phyloP scores from a whole-genome alignment of 2,113 vertebrate species.

The Corythaeola cristata region DNA sequence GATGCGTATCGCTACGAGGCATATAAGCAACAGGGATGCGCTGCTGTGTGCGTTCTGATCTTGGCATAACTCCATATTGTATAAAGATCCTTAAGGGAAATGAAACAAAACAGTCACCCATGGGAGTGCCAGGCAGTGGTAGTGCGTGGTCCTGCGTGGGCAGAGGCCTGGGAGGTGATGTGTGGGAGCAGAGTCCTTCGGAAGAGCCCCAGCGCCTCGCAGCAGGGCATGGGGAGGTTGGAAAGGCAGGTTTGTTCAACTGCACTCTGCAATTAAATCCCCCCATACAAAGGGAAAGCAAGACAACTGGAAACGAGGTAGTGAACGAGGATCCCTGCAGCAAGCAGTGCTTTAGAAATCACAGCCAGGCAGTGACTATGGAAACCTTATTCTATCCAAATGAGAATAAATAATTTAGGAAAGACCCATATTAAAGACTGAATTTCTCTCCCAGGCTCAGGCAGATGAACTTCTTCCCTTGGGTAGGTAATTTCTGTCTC shows the following conservation, averaged over 20 bases:
- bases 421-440: not conserved
- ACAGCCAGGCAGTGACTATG: not conserved
- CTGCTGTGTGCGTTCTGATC: not conserved
- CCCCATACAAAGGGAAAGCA: not conserved
- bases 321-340: not conserved
- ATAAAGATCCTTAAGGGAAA: not conserved
- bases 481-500: not conserved
- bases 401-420: conserved; percentile 28
- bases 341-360: not conserved
- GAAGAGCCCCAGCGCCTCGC: fast-evolving
- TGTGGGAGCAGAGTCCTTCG: fast-evolving
- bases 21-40: not conserved
- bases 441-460: conserved; percentile 3
- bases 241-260: not conserved
- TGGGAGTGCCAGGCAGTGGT: not conserved
- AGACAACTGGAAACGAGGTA: not conserved
- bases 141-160: fast-evolving
- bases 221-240: not conserved
- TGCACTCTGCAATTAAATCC: not conserved
- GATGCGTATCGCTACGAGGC: not conserved
- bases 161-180: not conserved
- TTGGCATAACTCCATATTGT: not conserved
- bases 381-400: not conserved
- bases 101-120: not conserved
- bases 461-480: not conserved